Base-by-base conservation (phyloP, 2,797 vertebrate genomes). In the Pogonophryne albipinna region DNA sequence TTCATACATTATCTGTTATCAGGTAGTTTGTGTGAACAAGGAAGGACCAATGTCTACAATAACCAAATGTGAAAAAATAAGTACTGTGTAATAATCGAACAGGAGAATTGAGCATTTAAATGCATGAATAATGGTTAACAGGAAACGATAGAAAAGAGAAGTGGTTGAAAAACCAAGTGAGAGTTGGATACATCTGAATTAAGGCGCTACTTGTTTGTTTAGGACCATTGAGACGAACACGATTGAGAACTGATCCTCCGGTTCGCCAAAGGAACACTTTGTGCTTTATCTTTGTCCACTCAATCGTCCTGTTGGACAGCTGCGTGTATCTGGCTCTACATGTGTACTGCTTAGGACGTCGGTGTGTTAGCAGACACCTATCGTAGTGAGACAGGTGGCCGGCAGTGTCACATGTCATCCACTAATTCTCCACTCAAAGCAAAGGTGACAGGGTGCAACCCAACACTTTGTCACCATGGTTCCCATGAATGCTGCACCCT, bases 401-500 rank as follows among this genome's bases (percentile, higher is more conserved):
- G 31, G 71, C 75, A 82, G 92, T 93, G 84, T 94, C 88, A 76
- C 81, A 88, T 92, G 87, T 90, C 91, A 92, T 84, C 82, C 85
- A 93, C 90, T 88, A 85, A 58, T 68, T 86, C 84, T 75, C 72
- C 66, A 58, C 82, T 82, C 51, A 85, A 78, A 93, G 90, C 51
- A 85, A 78, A 93, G 90, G 87, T 91, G 86, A 89, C 63, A 77
- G 72, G 81, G 87, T 88, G 83, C 80, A 89, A 86, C 84, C 77
- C 56, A 76, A 85, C 84, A 81, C 85, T 85, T 79, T 70, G 81
- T 91, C 83, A 45, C 86, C 67, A 85, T 87, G 79, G 89, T 78
- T 84, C 56, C 78, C 66, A 60, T 81, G 72, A 91, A 84, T 82
- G 74, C 80, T 20, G 19, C 2, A 3, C 79, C 85, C 67, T 71